Evolutionary conservation across 2,797 vertebrate genomes (phyloP), one percentile per base, ranked within the genome.

Genomic region (Novumbra hubbsi): DNA sequence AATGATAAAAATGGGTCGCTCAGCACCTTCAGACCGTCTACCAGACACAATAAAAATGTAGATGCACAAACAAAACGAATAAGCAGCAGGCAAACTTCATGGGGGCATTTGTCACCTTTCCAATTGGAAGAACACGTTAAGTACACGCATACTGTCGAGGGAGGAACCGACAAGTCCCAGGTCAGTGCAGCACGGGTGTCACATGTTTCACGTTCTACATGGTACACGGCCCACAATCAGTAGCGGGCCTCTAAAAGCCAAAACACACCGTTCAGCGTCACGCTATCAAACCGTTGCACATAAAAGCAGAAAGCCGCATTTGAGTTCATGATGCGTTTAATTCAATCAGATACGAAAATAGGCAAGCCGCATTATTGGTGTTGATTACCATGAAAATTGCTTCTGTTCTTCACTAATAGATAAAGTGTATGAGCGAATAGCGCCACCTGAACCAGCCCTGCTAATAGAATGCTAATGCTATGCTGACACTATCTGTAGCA

Each of bases 301-400:
- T 6, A 38, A 4, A 38, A 52, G 52, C n/a, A 11, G 52, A 57
- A 21, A 2, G n/a, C 7, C 11, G n/a, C 21, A 21, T 57, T 19
- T 24, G 27, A 6, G 62, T 30, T 63, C 14, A 6, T 8, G 28
- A 65, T 65, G 14, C 65, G 14, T 48, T 60, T 60, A 19, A 24
- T 27, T 60, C 76, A 81, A 83, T 80, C 73, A 77, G 74, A 78
- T 76, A 62, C 73, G 57, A 63, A 71, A 83, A 79, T 76, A 76
- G 78, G 83, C 78, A 77, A 81, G 80, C 70, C 73, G 73, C 76
- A 80, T 79, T 70, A 78, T 78, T 80, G 76, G 74, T 77, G 76
- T 80, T 78, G 79, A 83, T 85, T 82, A 85, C 79, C 76, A 79
- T 76, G 74, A 76, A 85, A 80, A 80, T 80, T 82, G 76, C 72